Conservation (phyloP, 2,888 invertebrate genomes). For the Pristionchus entomophagus region DNA sequence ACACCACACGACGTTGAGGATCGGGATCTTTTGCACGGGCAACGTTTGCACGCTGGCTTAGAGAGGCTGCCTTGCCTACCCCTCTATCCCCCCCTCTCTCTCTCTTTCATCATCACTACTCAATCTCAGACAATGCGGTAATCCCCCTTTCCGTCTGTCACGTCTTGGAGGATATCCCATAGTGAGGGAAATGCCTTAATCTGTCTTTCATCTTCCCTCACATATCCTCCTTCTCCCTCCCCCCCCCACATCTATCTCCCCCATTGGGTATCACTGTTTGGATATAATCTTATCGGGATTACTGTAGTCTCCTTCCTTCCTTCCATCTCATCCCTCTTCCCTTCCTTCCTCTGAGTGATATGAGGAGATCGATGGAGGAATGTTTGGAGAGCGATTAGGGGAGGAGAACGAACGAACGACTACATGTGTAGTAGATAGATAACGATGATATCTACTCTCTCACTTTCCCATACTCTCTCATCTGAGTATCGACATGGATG, state of each 20-base stretch:
- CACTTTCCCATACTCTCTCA: neutral
- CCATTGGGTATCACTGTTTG: conserved; percentile 32
- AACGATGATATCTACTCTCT: neutral
- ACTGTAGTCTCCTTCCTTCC: conserved; percentile 4
- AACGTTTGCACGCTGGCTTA: neutral
- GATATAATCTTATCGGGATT: conserved; percentile 35
- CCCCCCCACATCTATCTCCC: no score
- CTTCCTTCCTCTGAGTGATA: conserved; percentile 4
- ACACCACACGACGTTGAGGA: neutral
- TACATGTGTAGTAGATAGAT: conserved; percentile 8
- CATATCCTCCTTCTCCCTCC: neutral
- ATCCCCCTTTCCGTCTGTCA: conserved; percentile 22
- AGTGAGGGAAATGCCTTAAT: neutral
- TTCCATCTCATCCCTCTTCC: neutral
- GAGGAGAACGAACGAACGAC: neutral
- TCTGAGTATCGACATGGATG: neutral
- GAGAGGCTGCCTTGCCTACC: neutral
- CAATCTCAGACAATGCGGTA: neutral
- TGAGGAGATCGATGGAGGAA: conserved; percentile 29
- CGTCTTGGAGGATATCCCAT: neutral
- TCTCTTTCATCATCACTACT: neutral
- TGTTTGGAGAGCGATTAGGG: conserved; percentile 37
- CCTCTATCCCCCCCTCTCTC: neutral
- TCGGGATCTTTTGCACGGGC: neutral
- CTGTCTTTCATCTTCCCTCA: conserved; percentile 3